These are phyloP conservation scores for Prunella himalayana DNA, from an alignment of 2,113 vertebrate species.

Conservation along the genomic window DNA sequence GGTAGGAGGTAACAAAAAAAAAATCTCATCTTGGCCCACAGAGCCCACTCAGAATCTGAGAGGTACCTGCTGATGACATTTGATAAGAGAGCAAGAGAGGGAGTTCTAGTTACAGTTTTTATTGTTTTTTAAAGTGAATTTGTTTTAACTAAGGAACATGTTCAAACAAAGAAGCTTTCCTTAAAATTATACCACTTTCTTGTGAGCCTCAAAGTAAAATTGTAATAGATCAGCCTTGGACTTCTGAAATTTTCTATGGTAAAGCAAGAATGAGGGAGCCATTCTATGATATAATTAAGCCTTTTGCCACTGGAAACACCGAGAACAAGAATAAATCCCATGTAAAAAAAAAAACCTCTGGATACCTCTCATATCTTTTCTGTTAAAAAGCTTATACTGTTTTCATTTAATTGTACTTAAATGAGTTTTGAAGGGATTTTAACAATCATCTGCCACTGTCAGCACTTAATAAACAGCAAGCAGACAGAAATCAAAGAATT, in stretches of 20 bases:
- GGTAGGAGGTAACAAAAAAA: not conserved
- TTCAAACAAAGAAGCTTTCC: not conserved
- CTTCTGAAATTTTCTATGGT: not conserved
- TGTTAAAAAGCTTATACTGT: not conserved
- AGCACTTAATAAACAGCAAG: not conserved
- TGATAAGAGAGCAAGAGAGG: not conserved
- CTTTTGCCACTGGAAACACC: not conserved
- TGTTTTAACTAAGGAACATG: not conserved
- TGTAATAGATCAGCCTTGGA: not conserved
- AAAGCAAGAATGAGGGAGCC: not conserved
- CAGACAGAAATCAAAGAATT: not conserved
- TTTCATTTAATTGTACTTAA: not conserved
- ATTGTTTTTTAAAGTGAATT: not conserved
- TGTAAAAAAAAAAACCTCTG: not conserved
- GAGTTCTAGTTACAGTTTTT: not conserved
- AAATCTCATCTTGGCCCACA: not conserved
- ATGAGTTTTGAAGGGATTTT: slow-evolving; percentile 1
- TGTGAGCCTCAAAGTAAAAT: not conserved
- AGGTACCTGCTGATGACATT: not conserved
- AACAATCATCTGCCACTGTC: not conserved
- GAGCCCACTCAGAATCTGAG: not conserved
- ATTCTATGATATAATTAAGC: not conserved
- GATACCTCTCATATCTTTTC: not conserved
- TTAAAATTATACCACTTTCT: not conserved
- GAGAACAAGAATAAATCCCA: not conserved